Evolutionary conservation across 2,888 invertebrate genomes (phyloP).

Genomic region (Meliscaeva auricollis): DNA sequence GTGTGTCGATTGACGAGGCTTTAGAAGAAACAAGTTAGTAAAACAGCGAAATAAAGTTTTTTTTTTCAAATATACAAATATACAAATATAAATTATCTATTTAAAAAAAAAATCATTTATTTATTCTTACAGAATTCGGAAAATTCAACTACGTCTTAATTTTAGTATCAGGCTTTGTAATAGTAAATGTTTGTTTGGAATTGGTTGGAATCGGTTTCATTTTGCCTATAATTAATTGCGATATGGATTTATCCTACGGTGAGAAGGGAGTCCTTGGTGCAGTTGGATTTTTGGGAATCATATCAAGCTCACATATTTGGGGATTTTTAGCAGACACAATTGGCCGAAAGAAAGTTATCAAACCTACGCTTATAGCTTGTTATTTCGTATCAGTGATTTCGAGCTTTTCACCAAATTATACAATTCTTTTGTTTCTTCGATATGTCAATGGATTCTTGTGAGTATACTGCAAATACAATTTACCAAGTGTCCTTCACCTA

Average conservation of each 20-base stretch:
- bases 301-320: constrained; percentile 86
- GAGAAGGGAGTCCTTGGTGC: constrained; percentile 83
- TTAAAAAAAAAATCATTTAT: no score
- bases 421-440: constrained; percentile 84
- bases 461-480: constrained; percentile 76
- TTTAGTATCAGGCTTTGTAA: constrained; percentile 84
- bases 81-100: no score
- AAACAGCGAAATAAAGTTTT: not conserved
- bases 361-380: constrained; percentile 84
- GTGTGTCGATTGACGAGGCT: constrained; percentile 67
- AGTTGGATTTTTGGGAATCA: constrained; percentile 84
- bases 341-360: constrained; percentile 84
- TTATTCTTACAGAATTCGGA: constrained; percentile 84
- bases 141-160: constrained; percentile 84
- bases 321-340: constrained; percentile 86
- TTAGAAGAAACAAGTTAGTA: constrained; percentile 63
- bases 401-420: constrained; percentile 84
- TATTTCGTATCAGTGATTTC: constrained; percentile 84
- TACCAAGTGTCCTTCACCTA: not conserved
- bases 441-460: constrained; percentile 85
- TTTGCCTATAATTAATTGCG: constrained; percentile 85
- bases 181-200: constrained; percentile 84
- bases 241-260: constrained; percentile 81
- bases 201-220: constrained; percentile 85
- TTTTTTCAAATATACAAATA: no score